Evolutionary conservation across 2,113 vertebrate species (phyloP), one percentile per base, ranked within the genome.

Genomic region (Mus pahari): DNA sequence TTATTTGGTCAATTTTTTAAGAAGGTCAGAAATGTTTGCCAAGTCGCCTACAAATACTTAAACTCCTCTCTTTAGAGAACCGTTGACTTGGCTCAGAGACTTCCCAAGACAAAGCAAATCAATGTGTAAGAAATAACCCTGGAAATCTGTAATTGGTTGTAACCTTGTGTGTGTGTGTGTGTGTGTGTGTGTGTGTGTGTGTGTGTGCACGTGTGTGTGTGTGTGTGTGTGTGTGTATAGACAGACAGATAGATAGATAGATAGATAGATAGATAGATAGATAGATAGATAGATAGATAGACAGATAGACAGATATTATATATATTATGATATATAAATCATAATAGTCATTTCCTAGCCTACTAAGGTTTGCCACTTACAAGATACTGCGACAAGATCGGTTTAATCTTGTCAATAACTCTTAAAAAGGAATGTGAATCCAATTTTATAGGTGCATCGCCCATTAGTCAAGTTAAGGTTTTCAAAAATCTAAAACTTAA

Each of bases 51-150:
- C 22, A 10, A 79, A 31, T 83, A 55, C 24, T 79, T 75, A 26
- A 88, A 79, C 17, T 78, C 36, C 60, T 81, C n/a, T 24, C 71
- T 31, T 31, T 53, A 55, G 22, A 82, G n/a, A 58, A 12, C 62
- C 83, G 31, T 10, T 93, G 24, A 8, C 77, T 66, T 50, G n/a
- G 13, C 7, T 60, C 71, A 87, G 3, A 82, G 24, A 77, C 1
- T 39, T 89, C 60, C 33, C 73, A 91, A 36, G 33, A 42, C 60
- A 97, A 93, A 95, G 4, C 26, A 81, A 86, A 91, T 7, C 73
- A n/a, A 82, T 68, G 42, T 24, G 7, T 74, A 10, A 77, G 60
- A 96, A 90, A 92, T 33, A 9, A 10, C 33, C 39, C 39, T 42
- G 22, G 28, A 79, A n/a, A 0, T 55, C 48, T 86, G n/a, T 86